Conservation (phyloP, 2,888 invertebrate species). For the Heliconius hortense region DNA sequence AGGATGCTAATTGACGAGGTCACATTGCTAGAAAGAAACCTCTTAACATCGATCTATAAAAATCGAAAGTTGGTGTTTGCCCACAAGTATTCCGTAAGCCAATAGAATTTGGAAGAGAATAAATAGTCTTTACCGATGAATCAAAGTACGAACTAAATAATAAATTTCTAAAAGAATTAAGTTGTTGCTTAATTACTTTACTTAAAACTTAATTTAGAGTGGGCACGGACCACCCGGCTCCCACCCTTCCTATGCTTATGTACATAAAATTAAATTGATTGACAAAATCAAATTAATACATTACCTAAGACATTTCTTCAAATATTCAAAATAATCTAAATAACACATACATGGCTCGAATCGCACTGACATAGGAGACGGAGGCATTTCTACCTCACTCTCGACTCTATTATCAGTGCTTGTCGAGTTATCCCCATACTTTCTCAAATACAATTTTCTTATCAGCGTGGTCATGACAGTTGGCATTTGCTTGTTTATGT, state of each 20-base stretch:
- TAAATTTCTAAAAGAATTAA: no score
- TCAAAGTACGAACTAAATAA: no score
- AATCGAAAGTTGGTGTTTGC: no score
- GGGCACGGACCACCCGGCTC: no score
- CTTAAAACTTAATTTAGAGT: no score
- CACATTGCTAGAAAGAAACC: neutral
- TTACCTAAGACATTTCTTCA: slow-evolving; percentile 58
- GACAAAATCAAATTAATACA: slow-evolving; percentile 28
- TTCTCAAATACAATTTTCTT: slow-evolving; percentile 59
- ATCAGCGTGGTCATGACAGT: slow-evolving; percentile 59
- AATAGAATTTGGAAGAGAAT: no score
- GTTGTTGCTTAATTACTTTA: no score
- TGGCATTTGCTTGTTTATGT: slow-evolving; percentile 61
- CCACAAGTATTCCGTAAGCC: no score
- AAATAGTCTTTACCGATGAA: no score
- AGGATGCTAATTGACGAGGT: neutral
- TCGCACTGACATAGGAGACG: slow-evolving; percentile 49
- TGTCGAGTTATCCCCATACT: slow-evolving; percentile 45
- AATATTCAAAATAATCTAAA: slow-evolving; percentile 56
- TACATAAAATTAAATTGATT: no score
- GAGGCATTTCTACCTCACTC: slow-evolving; percentile 44
- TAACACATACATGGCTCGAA: slow-evolving; percentile 56
- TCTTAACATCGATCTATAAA: neutral
- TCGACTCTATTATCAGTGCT: slow-evolving; percentile 31
- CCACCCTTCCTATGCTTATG: no score